These are phyloP conservation scores for Stomorhina lunata DNA, from an alignment of 2,888 invertebrate genomes.

Conservation along the genomic window DNA sequence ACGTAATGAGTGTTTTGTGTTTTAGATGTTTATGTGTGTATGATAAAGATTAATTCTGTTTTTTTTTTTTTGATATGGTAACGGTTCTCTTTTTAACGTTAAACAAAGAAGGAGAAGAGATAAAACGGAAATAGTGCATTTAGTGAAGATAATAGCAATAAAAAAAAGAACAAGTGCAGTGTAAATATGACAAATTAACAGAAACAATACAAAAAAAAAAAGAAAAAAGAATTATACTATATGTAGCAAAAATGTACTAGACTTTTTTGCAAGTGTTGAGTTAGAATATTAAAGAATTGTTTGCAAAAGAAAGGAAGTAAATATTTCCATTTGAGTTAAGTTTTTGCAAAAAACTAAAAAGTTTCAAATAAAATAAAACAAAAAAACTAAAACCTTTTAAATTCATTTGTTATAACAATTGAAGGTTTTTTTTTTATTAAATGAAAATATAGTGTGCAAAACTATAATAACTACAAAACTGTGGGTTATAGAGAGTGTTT, in stretches of 20 bases:
- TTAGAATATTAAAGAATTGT: conserved; percentile 12
- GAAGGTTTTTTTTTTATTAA: conserved; percentile 21
- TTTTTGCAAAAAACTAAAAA: conserved; percentile 17
- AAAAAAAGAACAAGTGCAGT: conserved; percentile 52
- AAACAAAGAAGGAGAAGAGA: conserved; percentile 44
- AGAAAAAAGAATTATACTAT: conserved; percentile 31
- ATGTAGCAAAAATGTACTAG: conserved; percentile 7
- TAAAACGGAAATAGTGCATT: conserved; percentile 64
- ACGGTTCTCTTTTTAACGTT: conserved; percentile 41
- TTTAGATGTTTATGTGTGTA: background rate
- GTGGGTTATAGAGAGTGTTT: background rate
- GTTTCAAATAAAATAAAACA: conserved; percentile 7
- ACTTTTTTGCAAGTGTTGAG: background rate
- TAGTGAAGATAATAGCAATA: background rate
- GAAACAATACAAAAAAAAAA: conserved; percentile 29
- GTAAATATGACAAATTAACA: conserved; percentile 25
- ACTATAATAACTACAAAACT: background rate
- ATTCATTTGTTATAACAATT: conserved; percentile 1
- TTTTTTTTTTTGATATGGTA: conserved; percentile 39
- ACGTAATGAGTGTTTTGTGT: conserved; percentile 13
- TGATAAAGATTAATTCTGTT: no score
- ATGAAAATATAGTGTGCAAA: background rate
- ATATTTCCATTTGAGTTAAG: background rate
- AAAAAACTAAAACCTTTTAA: background rate
- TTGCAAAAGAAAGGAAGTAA: conserved; percentile 34